Evolutionary conservation across 2,888 invertebrate genomes (phyloP), one percentile per base, ranked within the genome.

Genomic region (Athripsodes cinereus): DNA sequence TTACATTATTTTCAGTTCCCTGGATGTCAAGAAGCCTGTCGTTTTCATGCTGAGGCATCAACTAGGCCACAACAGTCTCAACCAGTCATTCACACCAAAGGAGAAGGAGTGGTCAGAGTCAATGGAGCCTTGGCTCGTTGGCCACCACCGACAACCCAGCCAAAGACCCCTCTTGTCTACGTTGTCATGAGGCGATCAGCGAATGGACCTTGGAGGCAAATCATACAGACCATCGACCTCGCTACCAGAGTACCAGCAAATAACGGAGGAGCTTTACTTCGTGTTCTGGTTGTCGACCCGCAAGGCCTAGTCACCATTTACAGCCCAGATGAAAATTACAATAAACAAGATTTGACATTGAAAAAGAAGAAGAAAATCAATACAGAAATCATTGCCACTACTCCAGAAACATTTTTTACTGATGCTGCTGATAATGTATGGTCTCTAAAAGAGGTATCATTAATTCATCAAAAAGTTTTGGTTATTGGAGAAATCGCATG

Each of bases 401-500:
- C 83, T 2, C 81, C 80, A 58, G 73, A 71, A 64, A 71, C 70
- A 48, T 69, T 69, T 8, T 75, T 79, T 54, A 74, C 75, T 1
- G 81, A 81, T 64, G 71, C 74, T 8, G 80, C 80, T 6, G 58
- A 67, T 68, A 71, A 82, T 69, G 73, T 74, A 64, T 87, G 87
- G 86, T 79, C 77, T 13, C 71, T 87, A 59, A 81, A 82, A 66
- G 85, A 85, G 72, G 82, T 86, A 66, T 86, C 86, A 6, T 77
- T 87, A 48, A 86, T 87, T 64, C 86, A 87, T 71, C 86, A 87
- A 70, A 86, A 86, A 72, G 86, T 85, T 62, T 70, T 84, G 40
- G 83, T 84, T 44, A 87, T 87, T 64, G 86, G 86, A 47, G 86
- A 87, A 74, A 85, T 87, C 65, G 84, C 85, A 51, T 87, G 87